These are phyloP conservation scores for Numenius phaeopus DNA, from an alignment of 2,797 vertebrate species.

Conservation along the genomic window DNA sequence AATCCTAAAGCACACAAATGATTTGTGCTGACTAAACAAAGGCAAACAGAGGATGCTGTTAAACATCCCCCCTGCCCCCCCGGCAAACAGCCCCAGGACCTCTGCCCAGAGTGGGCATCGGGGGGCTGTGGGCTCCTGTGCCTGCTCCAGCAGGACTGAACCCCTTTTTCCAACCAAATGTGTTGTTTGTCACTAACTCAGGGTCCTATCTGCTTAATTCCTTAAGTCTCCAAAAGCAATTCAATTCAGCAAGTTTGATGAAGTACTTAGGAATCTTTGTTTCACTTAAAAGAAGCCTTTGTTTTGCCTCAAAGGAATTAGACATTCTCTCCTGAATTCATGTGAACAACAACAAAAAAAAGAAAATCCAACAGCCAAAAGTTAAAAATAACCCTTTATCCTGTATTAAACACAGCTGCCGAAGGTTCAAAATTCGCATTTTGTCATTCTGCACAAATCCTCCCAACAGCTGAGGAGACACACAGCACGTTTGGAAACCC, in stretches of 20 bases:
- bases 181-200: not conserved
- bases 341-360: conserved; percentile 29
- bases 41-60: conserved; percentile 55
- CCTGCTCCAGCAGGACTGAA: not conserved
- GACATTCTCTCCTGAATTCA: conserved; percentile 32
- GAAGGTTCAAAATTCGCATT: conserved; percentile 80
- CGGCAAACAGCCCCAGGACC: conserved; percentile 50
- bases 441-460: conserved; percentile 84
- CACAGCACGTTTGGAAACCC: conserved; percentile 32
- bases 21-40: conserved; percentile 71
- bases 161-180: conserved; percentile 23
- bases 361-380: conserved; percentile 35
- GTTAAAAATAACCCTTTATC: conserved; percentile 87
- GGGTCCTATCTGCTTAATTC: conserved; percentile 24
- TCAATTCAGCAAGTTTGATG: not conserved
- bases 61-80: not conserved
- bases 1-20: conserved; percentile 74
- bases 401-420: conserved; percentile 86
- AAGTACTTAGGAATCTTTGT: conserved; percentile 10
- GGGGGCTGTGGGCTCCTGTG: not conserved
- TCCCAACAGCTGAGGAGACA: conserved; percentile 89
- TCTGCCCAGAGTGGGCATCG: conserved; percentile 58
- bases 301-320: not conserved
- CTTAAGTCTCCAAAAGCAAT: not conserved
- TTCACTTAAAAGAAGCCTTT: conserved; percentile 35